phyloP scores from a whole-genome alignment of 2,888 invertebrate genomes.

The Meloe dianella region DNA sequence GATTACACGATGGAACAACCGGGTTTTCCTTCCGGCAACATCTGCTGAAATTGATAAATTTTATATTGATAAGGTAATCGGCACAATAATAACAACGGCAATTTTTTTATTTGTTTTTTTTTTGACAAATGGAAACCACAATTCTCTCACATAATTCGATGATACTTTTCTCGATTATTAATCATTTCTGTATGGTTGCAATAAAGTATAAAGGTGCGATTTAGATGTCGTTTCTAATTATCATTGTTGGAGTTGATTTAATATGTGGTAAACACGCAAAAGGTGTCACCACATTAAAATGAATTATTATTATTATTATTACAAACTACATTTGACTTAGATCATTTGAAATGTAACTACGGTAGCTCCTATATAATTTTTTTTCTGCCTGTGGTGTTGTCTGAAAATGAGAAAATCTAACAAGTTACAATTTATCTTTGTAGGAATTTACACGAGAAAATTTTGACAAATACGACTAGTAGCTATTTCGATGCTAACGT shows the following conservation, averaged over 20 bases:
- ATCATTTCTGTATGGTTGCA: background rate
- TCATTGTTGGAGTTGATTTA: conserved; percentile 6
- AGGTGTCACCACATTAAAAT: background rate
- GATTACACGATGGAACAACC: background rate
- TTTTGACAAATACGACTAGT: background rate
- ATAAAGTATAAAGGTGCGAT: background rate
- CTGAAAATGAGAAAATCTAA: background rate
- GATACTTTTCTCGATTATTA: background rate
- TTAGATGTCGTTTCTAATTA: conserved; percentile 3
- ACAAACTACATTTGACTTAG: background rate
- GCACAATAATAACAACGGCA: background rate
- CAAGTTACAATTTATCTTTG: background rate
- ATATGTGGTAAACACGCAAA: background rate
- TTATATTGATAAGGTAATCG: background rate
- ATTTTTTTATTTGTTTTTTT: conserved; percentile 2
- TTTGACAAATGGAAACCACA: conserved; percentile 2
- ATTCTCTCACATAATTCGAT: background rate
- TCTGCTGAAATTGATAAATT: background rate
- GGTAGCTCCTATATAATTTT: no score
- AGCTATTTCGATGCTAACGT: background rate
- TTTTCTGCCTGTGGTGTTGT: no score
- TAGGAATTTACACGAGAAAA: background rate
- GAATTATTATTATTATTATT: background rate
- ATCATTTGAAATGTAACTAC: background rate
- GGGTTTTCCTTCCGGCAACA: background rate